These are phyloP conservation scores for Lutjanus campechanus DNA, from an alignment of 2,797 vertebrate genomes.

Conservation along the genomic window DNA sequence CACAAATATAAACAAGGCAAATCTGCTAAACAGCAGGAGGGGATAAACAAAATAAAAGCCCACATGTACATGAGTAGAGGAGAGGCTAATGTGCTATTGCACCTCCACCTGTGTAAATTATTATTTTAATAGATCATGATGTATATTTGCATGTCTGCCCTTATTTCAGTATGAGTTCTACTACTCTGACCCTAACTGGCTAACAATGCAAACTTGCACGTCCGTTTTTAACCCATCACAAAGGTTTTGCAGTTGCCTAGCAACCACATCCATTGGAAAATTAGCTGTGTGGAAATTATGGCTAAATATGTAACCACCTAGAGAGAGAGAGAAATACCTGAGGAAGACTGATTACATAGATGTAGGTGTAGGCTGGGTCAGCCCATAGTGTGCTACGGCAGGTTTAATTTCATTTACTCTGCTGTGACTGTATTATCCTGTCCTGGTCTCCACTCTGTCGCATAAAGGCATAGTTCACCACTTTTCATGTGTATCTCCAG, in stretches of 20 bases:
- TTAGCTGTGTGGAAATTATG: constrained; percentile 46
- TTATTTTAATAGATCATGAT: neutral
- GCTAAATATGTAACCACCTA: constrained; percentile 49
- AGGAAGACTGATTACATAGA: constrained; percentile 5
- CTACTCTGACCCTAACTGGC: constrained; percentile 31
- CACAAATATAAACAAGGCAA: constrained; percentile 50
- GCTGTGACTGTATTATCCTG: neutral
- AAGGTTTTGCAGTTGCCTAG: constrained; percentile 64
- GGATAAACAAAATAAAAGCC: constrained; percentile 38
- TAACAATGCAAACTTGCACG: constrained; percentile 46
- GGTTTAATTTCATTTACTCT: constrained; percentile 4
- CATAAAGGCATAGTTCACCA: neutral
- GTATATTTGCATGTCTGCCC: constrained; percentile 8
- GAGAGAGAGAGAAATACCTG: constrained; percentile 43
- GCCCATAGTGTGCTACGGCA: neutral
- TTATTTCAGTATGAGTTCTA: neutral
- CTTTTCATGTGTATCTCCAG: too few relatives aligned
- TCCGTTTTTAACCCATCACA: constrained; percentile 50
- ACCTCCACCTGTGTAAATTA: neutral
- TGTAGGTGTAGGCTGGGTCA: constrained; percentile 17
- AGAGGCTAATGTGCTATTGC: neutral
- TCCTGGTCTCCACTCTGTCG: neutral
- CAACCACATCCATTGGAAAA: constrained; percentile 62
- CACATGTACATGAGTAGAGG: constrained; percentile 5
- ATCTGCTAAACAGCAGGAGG: constrained; percentile 26